Percentiles rank a stretch among this genome's conserved stretches.
phyloP scores from a whole-genome alignment of 2,113 vertebrate species.

The Hemiscyllium ocellatum region DNA sequence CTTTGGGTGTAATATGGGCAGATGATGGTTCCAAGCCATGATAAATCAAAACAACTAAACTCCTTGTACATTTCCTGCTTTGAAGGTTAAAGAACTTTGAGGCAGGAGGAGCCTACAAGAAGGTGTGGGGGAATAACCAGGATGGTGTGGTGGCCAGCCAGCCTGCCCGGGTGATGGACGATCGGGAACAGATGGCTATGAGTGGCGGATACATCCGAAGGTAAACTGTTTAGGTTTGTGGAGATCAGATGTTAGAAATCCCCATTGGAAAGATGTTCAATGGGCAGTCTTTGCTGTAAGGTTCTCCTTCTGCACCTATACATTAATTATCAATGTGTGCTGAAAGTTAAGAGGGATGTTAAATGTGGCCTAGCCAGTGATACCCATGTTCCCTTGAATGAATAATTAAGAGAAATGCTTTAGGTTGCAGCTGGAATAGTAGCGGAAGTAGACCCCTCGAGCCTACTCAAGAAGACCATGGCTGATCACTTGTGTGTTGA shows the following conservation, averaged over 20 bases:
- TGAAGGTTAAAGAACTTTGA: constrained; percentile 63
- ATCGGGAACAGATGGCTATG: constrained; percentile 70
- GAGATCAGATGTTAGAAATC: not conserved
- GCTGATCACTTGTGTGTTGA: no score
- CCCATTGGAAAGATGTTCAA: not conserved
- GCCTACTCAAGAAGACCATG: no score
- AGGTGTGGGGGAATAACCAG: constrained; percentile 59
- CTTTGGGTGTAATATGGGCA: not conserved
- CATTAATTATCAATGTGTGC: not conserved
- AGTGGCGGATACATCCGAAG: constrained; percentile 65
- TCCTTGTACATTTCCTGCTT: not conserved
- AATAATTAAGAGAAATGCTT: no score
- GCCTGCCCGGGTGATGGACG: constrained; percentile 62
- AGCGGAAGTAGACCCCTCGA: no score
- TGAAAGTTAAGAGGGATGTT: not conserved
- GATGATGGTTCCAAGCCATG: not conserved
- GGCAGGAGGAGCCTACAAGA: constrained; percentile 58
- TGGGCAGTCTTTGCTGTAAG: not conserved
- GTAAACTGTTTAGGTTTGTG: constrained; percentile 43
- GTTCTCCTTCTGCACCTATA: not conserved
- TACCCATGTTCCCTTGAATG: no score
- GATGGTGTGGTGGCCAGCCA: constrained; percentile 64
- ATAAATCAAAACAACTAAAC: not conserved
- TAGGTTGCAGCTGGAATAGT: no score
- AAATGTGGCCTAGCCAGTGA: no score